A percentile compares a stretch with the other conserved stretches of the same genome.
Evolutionary conservation across 2,797 vertebrate species (phyloP).

Genomic region (Clarias pachynema): DNA sequence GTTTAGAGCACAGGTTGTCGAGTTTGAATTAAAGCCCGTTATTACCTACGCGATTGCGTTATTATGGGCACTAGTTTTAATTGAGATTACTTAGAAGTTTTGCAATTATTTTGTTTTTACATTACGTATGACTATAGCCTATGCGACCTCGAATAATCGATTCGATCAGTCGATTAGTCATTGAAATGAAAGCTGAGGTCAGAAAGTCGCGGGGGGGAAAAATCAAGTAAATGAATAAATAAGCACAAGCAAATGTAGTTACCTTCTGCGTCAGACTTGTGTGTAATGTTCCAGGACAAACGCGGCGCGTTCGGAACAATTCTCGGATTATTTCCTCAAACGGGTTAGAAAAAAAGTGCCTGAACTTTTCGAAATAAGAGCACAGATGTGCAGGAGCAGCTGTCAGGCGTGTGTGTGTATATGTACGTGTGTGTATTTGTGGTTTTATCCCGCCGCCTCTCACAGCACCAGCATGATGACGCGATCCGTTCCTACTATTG

Average conservation of each 20-base stretch:
- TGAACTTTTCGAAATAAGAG: conserved; percentile 14
- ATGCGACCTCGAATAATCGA: conserved; percentile 3
- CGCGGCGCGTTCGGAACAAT: no score
- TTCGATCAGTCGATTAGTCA: not conserved
- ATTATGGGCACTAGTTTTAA: conserved; percentile 9
- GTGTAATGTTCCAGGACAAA: not conserved
- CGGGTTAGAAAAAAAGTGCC: not conserved
- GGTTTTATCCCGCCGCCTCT: conserved; percentile 73
- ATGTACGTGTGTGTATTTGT: conserved; percentile 6
- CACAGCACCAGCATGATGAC: conserved; percentile 50
- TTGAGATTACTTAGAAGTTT: not conserved
- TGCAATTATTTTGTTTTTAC: not conserved
- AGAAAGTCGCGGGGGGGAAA: not conserved
- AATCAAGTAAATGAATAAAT: not conserved
- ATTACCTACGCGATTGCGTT: not conserved
- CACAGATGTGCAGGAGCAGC: conserved; percentile 58
- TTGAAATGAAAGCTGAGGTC: not conserved
- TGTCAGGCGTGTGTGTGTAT: conserved; percentile 55
- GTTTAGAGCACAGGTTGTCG: not conserved
- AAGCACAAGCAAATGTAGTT: conserved; percentile 11
- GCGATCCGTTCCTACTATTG: conserved; percentile 67
- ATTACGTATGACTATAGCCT: not conserved
- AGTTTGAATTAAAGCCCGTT: not conserved
- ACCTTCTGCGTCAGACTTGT: conserved; percentile 37
- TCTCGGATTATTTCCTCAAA: conserved; percentile 21